These are phyloP conservation scores for Amblyopsis rosae DNA, from an alignment of 2,113 vertebrate genomes.

Conservation along the genomic window DNA sequence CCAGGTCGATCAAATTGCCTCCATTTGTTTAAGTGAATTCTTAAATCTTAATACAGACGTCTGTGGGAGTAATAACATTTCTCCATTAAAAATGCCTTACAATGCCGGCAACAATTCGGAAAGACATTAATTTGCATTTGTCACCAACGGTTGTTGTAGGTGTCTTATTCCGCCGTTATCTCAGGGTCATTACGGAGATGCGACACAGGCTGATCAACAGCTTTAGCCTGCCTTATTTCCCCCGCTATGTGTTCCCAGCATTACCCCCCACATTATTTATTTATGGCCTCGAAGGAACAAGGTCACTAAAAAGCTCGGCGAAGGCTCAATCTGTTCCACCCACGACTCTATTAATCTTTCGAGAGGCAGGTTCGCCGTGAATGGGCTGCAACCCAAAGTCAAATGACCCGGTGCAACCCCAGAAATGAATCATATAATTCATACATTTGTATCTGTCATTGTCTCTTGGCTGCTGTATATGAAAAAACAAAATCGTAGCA, in stretches of 20 bases:
- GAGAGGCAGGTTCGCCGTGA: constrained; percentile 54
- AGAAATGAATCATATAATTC: constrained; percentile 66
- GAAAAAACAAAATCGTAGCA: neutral
- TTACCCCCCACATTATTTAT: constrained; percentile 81
- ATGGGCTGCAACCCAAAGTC: constrained; percentile 43
- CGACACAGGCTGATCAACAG: constrained; percentile 77
- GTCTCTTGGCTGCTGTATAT: constrained; percentile 33
- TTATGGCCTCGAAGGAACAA: constrained; percentile 78
- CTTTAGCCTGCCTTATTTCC: constrained; percentile 68
- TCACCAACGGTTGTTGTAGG: constrained; percentile 75
- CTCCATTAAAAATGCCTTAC: constrained; percentile 84
- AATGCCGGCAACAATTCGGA: constrained; percentile 63
- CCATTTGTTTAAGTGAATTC: constrained; percentile 22
- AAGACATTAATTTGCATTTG: constrained; percentile 75
- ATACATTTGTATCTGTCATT: constrained; percentile 59
- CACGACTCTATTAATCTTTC: constrained; percentile 70
- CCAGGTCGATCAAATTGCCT: constrained; percentile 17
- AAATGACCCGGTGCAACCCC: constrained; percentile 60
- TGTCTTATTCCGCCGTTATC: constrained; percentile 82
- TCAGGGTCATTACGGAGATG: constrained; percentile 82
- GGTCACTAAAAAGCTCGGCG: constrained; percentile 72
- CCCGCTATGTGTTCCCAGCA: constrained; percentile 17
- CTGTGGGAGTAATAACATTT: constrained; percentile 52
- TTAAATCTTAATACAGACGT: constrained; percentile 63
- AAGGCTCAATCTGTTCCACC: constrained; percentile 57